These are phyloP conservation scores for Zootoca vivipara DNA, from an alignment of 2,113 vertebrate species.

Conservation along the genomic window DNA sequence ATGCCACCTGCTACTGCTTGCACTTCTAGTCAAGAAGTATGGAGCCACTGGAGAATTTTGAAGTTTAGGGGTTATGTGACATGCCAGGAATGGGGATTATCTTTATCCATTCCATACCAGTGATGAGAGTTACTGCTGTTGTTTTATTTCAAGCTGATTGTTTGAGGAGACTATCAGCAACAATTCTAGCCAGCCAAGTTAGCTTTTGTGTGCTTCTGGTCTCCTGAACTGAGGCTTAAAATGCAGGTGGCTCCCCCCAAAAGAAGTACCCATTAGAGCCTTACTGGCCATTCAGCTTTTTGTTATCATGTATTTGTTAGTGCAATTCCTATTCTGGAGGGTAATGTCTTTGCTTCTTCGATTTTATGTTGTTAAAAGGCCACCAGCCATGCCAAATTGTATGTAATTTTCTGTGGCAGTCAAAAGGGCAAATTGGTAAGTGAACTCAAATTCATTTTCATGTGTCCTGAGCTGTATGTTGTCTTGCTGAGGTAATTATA, in stretches of 20 bases:
- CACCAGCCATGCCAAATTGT: not conserved
- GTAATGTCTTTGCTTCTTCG: not conserved
- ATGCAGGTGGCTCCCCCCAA: not conserved
- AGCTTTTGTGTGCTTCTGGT: no score
- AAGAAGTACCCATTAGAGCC: not conserved
- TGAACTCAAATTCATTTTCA: slow-evolving; percentile 14
- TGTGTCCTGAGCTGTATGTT: not conserved
- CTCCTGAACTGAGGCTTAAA: not conserved
- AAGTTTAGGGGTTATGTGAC: not conserved
- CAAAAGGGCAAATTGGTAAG: slow-evolving; percentile 3
- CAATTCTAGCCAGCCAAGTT: not conserved
- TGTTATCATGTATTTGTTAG: not conserved
- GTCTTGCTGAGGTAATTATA: not conserved
- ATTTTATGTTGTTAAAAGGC: not conserved
- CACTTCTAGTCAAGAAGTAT: not conserved
- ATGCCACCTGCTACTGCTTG: no score
- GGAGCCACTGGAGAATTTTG: not conserved
- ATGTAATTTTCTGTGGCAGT: not conserved
- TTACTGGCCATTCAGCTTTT: not conserved
- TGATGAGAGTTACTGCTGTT: not conserved
- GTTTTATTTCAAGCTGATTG: not conserved
- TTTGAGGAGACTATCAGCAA: not conserved
- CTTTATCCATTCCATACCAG: not conserved
- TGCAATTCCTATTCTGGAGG: not conserved
- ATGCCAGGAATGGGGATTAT: not conserved